Evolutionary conservation across 2,888 invertebrate species (phyloP).

Genomic region (Cinara cedri): DNA sequence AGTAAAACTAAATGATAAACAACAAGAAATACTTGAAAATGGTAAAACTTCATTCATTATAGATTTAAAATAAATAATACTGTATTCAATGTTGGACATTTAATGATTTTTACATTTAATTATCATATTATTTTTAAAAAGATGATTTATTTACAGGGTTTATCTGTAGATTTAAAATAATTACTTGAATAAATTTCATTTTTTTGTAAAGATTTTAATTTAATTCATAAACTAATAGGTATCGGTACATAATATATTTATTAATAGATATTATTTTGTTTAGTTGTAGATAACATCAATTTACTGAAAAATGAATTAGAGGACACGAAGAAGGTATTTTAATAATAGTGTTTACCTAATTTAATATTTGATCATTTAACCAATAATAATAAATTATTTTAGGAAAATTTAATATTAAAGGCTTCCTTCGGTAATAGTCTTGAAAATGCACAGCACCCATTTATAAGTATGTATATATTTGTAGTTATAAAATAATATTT

Average conservation of each 20-base stretch:
- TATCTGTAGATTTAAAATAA: too few relatives aligned
- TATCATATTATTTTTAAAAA: too few relatives aligned
- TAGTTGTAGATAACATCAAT: neutral
- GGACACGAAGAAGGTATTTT: conserved; percentile 4
- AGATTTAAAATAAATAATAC: too few relatives aligned
- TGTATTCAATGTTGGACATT: too few relatives aligned
- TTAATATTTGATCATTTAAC: neutral
- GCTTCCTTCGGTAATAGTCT: neutral
- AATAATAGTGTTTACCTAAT: neutral
- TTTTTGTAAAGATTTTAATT: too few relatives aligned
- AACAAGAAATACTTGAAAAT: neutral
- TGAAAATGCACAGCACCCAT: neutral
- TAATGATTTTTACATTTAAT: too few relatives aligned
- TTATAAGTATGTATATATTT: neutral
- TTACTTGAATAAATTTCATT: too few relatives aligned
- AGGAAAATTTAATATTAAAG: conserved; percentile 2
- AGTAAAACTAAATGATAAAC: neutral
- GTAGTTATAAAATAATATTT: neutral
- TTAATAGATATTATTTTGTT: neutral
- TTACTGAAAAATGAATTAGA: neutral
- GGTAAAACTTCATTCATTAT: neutral
- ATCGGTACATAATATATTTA: too few relatives aligned
- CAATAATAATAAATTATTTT: neutral
- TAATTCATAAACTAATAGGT: too few relatives aligned
- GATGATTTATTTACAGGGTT: too few relatives aligned